These are phyloP conservation scores for Heliconius ethilla DNA, from an alignment of 2,888 invertebrate species.

Conservation along the genomic window DNA sequence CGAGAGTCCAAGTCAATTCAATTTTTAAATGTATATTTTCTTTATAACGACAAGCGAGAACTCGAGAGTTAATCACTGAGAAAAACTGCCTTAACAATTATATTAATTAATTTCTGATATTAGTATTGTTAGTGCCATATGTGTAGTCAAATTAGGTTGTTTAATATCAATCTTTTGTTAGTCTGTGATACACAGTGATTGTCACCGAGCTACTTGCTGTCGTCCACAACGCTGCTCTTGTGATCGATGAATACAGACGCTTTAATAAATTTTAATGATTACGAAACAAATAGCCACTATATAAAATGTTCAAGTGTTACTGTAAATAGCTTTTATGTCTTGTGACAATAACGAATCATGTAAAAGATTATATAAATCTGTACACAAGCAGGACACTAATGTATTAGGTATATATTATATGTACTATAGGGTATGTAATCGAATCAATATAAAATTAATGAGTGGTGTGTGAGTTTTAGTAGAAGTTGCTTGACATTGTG, in stretches of 20 bases:
- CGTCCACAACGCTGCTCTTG: slow-evolving; percentile 48
- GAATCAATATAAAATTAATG: slow-evolving; percentile 10
- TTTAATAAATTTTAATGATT: slow-evolving; percentile 40
- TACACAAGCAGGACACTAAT: slow-evolving; percentile 6
- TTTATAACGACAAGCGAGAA: slow-evolving; percentile 31
- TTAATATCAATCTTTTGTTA: slow-evolving; percentile 69
- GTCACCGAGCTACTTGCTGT: slow-evolving; percentile 68
- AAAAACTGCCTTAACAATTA: slow-evolving; percentile 60
- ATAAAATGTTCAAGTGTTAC: slow-evolving; percentile 19
- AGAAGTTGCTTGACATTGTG: slow-evolving; percentile 18
- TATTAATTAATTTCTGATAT: slow-evolving; percentile 52
- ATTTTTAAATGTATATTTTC: slow-evolving; percentile 4
- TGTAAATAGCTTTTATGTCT: slow-evolving; percentile 31
- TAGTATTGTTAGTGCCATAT: slow-evolving; percentile 77
- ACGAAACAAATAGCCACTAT: slow-evolving; percentile 27
- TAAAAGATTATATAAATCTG: slow-evolving; percentile 28
- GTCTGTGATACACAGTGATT: slow-evolving; percentile 77
- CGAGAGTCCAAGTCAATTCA: too few relatives aligned
- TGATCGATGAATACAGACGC: slow-evolving; percentile 32
- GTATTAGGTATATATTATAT: slow-evolving; percentile 7
- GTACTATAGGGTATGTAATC: slow-evolving; percentile 15
- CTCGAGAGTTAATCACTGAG: slow-evolving; percentile 34
- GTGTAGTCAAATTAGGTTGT: slow-evolving; percentile 70
- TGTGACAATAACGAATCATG: slow-evolving; percentile 33
- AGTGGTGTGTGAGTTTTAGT: slow-evolving; percentile 10